Conservation (phyloP, 2,888 invertebrate genomes). For the Lagria hirta region DNA sequence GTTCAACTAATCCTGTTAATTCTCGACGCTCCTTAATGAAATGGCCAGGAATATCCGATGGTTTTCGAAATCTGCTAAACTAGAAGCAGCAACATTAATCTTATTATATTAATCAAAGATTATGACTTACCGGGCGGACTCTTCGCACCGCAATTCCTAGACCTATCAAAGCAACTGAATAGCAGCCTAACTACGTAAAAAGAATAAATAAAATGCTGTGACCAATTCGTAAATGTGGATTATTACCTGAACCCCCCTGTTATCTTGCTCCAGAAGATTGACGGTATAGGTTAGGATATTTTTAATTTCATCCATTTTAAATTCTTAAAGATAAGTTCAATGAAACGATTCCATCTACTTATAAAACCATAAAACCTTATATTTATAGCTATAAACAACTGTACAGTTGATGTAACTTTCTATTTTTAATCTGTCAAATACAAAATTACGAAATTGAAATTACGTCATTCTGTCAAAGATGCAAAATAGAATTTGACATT, state of each 20-base stretch:
- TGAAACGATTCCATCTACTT: too few species aligned
- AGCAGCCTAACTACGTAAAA: conserved; percentile 56
- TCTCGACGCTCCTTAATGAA: conserved; percentile 50
- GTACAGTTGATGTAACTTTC: too few species aligned
- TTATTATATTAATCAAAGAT: neutral
- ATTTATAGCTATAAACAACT: too few species aligned
- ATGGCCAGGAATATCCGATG: conserved; percentile 51
- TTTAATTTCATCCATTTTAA: conserved; percentile 41
- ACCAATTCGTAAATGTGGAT: conserved; percentile 12
- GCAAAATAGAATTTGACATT: too few species aligned
- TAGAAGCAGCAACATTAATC: conserved; percentile 30
- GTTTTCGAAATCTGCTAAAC: conserved; percentile 52
- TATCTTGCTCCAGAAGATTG: conserved; percentile 49
- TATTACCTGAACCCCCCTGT: conserved; percentile 50
- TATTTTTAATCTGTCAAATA: too few species aligned
- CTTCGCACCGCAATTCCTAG: conserved; percentile 56
- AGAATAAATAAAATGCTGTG: conserved; percentile 10
- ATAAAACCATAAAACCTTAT: too few species aligned
- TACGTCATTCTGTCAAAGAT: too few species aligned
- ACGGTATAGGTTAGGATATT: conserved; percentile 43
- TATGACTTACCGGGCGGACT: conserved; percentile 58
- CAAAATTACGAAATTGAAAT: too few species aligned
- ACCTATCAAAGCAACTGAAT: conserved; percentile 57
- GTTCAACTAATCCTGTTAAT: conserved; percentile 49
- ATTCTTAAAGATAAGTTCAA: too few species aligned